Conservation (phyloP, 2,888 invertebrate species). For the Petrolisthes cinctipes region DNA sequence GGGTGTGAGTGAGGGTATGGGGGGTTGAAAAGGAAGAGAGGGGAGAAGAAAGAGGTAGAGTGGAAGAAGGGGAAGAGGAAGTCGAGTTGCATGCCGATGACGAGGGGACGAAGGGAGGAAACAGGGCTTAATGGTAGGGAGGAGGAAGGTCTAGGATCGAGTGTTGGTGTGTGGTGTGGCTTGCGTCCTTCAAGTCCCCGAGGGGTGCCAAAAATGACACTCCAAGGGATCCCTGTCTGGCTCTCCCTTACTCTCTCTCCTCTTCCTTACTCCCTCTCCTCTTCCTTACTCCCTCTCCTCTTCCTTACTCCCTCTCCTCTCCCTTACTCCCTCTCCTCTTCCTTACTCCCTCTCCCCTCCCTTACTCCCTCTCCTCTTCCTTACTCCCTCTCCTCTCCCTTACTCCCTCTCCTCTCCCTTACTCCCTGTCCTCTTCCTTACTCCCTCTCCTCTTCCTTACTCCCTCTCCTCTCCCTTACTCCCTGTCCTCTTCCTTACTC, state of each 20-base stretch:
- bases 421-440: too few relatives aligned
- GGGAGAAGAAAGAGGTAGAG: background rate
- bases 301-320: too few relatives aligned
- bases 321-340: too few relatives aligned
- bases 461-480: too few relatives aligned
- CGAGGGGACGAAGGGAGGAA: background rate
- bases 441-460: too few relatives aligned
- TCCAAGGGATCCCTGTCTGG: constrained; percentile 33
- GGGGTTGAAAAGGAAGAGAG: background rate
- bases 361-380: too few relatives aligned
- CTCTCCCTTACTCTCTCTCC: background rate
- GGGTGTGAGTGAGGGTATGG: background rate
- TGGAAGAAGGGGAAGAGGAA: constrained; percentile 6
- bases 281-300: background rate
- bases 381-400: too few relatives aligned
- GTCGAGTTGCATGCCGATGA: constrained; percentile 11
- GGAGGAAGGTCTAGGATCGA: background rate
- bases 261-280: background rate
- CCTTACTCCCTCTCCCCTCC: too few relatives aligned
- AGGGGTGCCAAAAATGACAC: constrained; percentile 39
- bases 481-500: background rate
- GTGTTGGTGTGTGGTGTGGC: background rate
- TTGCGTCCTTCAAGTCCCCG: constrained; percentile 10
- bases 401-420: too few relatives aligned
- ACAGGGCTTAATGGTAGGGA: background rate